Percentiles rank a stretch among this genome's conserved stretches.
Conservation (phyloP, 2,113 vertebrate species). For the Forbesichthys agassizii region DNA sequence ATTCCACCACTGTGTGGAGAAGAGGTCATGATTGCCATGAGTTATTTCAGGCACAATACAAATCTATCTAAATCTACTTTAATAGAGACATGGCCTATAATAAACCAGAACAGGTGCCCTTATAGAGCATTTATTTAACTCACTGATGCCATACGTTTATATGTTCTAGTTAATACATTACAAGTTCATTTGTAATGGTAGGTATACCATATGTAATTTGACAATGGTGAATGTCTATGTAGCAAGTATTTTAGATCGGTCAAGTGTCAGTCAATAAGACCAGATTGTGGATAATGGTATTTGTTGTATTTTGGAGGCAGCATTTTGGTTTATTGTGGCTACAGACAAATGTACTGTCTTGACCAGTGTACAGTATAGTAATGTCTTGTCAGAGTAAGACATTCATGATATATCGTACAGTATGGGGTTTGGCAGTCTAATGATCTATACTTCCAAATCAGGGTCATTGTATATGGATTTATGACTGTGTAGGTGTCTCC, state of each 20-base stretch:
- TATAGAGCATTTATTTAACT: too few species aligned
- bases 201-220: constrained; percentile 17
- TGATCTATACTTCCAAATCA: constrained; percentile 29
- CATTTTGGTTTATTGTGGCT: constrained; percentile 8
- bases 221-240: constrained; percentile 7
- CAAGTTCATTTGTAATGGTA: constrained; percentile 16
- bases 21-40: too few species aligned
- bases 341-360: too few species aligned
- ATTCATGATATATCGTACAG: too few species aligned
- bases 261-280: constrained; percentile 15
- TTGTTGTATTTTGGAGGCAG: background rate
- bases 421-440: constrained; percentile 4
- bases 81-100: too few species aligned
- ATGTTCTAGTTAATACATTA: background rate
- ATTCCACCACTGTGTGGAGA: too few species aligned
- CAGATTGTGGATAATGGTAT: background rate
- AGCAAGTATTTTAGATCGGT: constrained; percentile 12
- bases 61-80: too few species aligned
- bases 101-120: too few species aligned
- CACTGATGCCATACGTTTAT: too few species aligned
- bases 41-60: too few species aligned
- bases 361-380: too few species aligned
- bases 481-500: constrained; percentile 30
- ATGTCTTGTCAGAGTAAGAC: too few species aligned
- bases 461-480: constrained; percentile 51